Evolutionary conservation across 1,140 invertebrate genomes (phyloP), one percentile per base, ranked within the genome.

Genomic region (Nephotettix cincticeps): DNA sequence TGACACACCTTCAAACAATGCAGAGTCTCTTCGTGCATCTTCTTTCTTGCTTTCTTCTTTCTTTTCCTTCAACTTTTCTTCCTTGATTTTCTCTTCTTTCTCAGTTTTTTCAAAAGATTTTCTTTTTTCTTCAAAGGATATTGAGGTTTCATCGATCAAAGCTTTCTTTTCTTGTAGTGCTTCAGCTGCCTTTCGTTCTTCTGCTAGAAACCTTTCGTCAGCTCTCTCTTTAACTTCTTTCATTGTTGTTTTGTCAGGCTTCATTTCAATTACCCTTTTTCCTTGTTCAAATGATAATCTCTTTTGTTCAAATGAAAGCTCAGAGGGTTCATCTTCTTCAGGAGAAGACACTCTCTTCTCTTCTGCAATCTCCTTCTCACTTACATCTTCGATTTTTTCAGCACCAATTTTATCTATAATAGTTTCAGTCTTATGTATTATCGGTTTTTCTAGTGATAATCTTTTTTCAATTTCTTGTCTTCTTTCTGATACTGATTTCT

Each of bases 391-490:
- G 19, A 30, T 68, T 72, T 70, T 65, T 54, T 74, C 69, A 30
- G 40, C 58, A 25, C 21, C 36, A 32, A 75, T 19, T 73, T 56
- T 56, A 84, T 86, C 36, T 61, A 67, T n/a, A 40, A 51, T 23
- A 40, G 21, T 58, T 68, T 74, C 70, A 30, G 69, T 72, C 23
- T 73, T 76, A 17, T 74, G 54, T 11, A 77, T 73, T 30, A 61
- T 9, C 28, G 21, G 56, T 61, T 85, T 85, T 72, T 88, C 87
- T 36, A 82, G 78, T 47, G 86, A 90, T 23, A 90, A 79, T 71
- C 89, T 86, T 79, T 88, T 88, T 36, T 89, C 87, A 61, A 90
- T 91, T 81, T 90, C 87, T 77, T 88, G 84, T 71, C 88, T 86
- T 68, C 88, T 82, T 78, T 90, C 88, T 25, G 86, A 87, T 47